Evolutionary conservation across 2,113 vertebrate species (phyloP).

Genomic region (Acinonyx jubatus): DNA sequence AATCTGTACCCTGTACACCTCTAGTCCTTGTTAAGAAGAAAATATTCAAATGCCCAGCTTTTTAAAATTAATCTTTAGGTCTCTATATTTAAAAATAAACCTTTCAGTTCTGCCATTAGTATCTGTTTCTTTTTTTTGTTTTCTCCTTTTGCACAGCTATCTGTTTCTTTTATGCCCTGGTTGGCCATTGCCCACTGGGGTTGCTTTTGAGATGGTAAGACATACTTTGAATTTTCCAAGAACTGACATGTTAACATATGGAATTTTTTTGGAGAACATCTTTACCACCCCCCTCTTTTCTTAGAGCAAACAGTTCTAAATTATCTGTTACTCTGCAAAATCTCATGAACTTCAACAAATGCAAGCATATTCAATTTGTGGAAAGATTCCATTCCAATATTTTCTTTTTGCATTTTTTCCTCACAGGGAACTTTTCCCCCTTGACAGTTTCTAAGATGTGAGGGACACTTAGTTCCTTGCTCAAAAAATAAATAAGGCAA

Average conservation of each 20-base stretch:
- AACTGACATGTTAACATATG: constrained; percentile 63
- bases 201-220: constrained; percentile 49
- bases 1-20: not conserved
- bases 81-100: constrained; percentile 78
- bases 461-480: constrained; percentile 51
- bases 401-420: constrained; percentile 81
- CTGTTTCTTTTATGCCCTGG: constrained; percentile 43
- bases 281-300: constrained; percentile 71
- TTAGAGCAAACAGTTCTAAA: constrained; percentile 77
- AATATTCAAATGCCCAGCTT: constrained; percentile 1
- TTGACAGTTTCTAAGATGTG: constrained; percentile 47
- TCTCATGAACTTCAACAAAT: constrained; percentile 73
- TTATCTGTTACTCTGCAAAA: constrained; percentile 72
- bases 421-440: constrained; percentile 63
- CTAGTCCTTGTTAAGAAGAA: constrained; percentile 19
- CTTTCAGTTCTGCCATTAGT: not conserved
- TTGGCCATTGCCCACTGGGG: constrained; percentile 21
- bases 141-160: not conserved
- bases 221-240: constrained; percentile 60
- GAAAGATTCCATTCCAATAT: constrained; percentile 75
- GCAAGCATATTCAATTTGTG: constrained; percentile 72
- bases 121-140: not conserved
- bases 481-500: constrained; percentile 67
- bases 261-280: constrained; percentile 69
- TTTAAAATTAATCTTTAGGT: not conserved